Percentiles rank a stretch among this genome's conserved stretches.
phyloP scores from a whole-genome alignment of 2,888 invertebrate genomes.

The Cryptocephalus primarius region DNA sequence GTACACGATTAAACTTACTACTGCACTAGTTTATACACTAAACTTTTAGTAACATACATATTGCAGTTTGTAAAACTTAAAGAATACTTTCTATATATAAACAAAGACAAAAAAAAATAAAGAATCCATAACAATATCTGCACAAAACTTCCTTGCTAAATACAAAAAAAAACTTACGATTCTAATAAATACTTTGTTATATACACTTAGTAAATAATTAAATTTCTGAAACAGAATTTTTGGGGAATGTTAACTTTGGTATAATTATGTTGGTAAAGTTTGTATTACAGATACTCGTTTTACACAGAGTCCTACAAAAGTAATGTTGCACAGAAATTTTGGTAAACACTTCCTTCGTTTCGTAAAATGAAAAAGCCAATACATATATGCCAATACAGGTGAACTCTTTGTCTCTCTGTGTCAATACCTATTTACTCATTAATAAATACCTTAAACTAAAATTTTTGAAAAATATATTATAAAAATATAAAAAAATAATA shows the following conservation, averaged over 20 bases:
- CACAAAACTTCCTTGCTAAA: constrained; percentile 16
- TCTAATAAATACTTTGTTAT: constrained; percentile 35
- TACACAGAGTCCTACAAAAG: not conserved
- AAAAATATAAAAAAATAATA: constrained; percentile 16
- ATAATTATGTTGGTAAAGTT: constrained; percentile 41
- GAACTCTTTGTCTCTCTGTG: too few relatives aligned
- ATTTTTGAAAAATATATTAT: constrained; percentile 16
- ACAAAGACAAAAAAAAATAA: constrained; percentile 10
- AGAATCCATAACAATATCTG: constrained; percentile 23
- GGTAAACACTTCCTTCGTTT: too few relatives aligned
- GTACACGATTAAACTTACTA: not conserved
- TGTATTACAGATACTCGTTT: constrained; percentile 6
- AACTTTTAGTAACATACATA: not conserved
- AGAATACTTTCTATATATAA: not conserved
- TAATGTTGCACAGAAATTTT: constrained; percentile 8
- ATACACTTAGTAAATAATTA: constrained; percentile 33
- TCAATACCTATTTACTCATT: not conserved
- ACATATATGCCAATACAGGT: too few relatives aligned
- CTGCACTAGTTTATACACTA: too few relatives aligned
- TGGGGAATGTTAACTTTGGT: constrained; percentile 69
- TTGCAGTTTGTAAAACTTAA: not conserved
- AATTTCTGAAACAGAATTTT: constrained; percentile 34
- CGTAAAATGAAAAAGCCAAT: too few relatives aligned
- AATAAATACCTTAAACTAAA: constrained; percentile 13
- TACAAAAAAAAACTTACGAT: constrained; percentile 20